Conservation (phyloP, 2,113 vertebrate species). For the Myrmecobius fasciatus region DNA sequence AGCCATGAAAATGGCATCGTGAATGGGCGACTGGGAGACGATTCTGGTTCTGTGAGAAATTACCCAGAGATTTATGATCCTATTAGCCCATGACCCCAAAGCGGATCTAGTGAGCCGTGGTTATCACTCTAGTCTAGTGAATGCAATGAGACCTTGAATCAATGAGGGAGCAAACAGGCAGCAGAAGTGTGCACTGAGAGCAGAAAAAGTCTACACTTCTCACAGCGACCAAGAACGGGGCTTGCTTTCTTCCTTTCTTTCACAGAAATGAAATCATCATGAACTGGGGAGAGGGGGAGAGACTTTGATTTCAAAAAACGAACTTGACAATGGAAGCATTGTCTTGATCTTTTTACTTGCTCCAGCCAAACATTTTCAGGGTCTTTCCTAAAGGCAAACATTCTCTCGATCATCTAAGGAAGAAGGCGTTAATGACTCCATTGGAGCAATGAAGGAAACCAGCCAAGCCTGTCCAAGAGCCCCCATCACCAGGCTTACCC, state of each 20-base stretch:
- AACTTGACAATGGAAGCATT: neutral
- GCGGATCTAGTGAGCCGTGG: slow-evolving; percentile 46
- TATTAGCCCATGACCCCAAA: slow-evolving; percentile 62
- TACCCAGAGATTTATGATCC: slow-evolving; percentile 37
- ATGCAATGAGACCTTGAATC: slow-evolving; percentile 34
- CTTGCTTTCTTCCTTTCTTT: slow-evolving; percentile 8
- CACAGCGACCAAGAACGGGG: slow-evolving; percentile 16
- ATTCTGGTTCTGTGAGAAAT: slow-evolving; percentile 61
- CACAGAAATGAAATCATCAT: slow-evolving; percentile 25
- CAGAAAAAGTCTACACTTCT: neutral
- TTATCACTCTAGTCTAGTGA: slow-evolving; percentile 52
- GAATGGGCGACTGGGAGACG: slow-evolving; percentile 55
- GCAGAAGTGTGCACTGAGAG: neutral
- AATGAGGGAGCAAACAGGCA: neutral
- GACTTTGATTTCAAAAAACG: neutral
- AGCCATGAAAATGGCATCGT: slow-evolving; percentile 60
- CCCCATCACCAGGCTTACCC: neutral
- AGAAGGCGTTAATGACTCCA: neutral
- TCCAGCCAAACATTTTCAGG: slow-evolving; percentile 12
- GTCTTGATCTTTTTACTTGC: neutral
- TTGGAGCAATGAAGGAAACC: neutral
- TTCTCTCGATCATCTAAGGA: neutral
- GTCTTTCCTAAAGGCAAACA: slow-evolving; percentile 15
- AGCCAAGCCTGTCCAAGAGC: neutral
- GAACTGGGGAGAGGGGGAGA: neutral